Percentiles rank a stretch among this genome's conserved stretches.
Conservation (phyloP, 2,113 vertebrate species). For the Thunnus maccoyii region DNA sequence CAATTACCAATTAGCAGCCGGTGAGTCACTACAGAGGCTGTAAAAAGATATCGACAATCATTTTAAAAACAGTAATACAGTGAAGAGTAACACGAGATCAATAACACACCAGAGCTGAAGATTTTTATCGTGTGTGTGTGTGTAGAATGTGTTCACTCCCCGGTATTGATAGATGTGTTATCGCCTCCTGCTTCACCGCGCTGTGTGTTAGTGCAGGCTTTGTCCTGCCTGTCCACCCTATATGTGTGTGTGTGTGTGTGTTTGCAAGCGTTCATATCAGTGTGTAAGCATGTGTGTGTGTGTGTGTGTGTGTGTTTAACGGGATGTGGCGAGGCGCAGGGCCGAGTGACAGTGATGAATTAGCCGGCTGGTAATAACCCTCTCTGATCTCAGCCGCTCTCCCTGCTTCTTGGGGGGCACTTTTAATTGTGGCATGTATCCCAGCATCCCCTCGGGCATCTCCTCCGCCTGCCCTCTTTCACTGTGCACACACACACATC, state of each 20-base stretch:
- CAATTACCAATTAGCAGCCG: constrained; percentile 30
- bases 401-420: constrained; percentile 70
- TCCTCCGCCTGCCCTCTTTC: constrained; percentile 22
- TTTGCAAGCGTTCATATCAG: neutral
- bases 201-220: constrained; percentile 19
- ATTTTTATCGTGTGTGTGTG: neutral
- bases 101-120: constrained; percentile 4
- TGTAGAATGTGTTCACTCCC: constrained; percentile 2
- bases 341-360: constrained; percentile 83
- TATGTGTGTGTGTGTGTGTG: neutral
- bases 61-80: neutral
- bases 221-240: constrained; percentile 30
- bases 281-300: constrained; percentile 15
- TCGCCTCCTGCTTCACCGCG: neutral
- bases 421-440: constrained; percentile 82
- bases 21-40: neutral
- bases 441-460: constrained; percentile 70
- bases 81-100: constrained; percentile 14
- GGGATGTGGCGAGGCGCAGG: constrained; percentile 39
- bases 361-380: constrained; percentile 78
- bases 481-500: constrained; percentile 16
- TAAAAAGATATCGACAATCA: constrained; percentile 13
- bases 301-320: constrained; percentile 54
- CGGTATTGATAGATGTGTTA: constrained; percentile 39
- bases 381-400: constrained; percentile 75